Percentiles rank a stretch among this genome's conserved stretches.
phyloP scores from a whole-genome alignment of 2,888 invertebrate species.

The Hypolimnas misippus region DNA sequence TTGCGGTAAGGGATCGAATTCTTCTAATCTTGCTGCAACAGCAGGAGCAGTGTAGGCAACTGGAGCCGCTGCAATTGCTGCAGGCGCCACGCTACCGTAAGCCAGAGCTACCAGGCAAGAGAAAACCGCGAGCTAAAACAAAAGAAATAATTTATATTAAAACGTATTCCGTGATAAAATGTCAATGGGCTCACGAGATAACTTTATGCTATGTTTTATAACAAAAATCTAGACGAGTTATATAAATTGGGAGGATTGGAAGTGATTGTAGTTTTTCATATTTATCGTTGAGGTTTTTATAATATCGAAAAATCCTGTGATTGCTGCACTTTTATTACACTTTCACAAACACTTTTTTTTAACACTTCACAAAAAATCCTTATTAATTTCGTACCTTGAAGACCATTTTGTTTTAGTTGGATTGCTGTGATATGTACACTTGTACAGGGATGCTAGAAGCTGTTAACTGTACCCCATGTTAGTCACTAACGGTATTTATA shows the following conservation, averaged over 20 bases:
- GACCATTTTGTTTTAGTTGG: conserved; percentile 66
- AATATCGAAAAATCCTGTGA: conserved; percentile 39
- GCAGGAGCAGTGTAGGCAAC: conserved; percentile 57
- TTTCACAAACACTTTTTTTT: conserved; percentile 46
- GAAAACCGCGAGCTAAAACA: conserved; percentile 72
- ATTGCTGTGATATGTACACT: conserved; percentile 67
- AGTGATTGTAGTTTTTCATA: too few species aligned
- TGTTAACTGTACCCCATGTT: conserved; percentile 73
- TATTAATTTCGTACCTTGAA: conserved; percentile 71
- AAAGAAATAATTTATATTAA: conserved; percentile 40
- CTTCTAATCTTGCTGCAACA: conserved; percentile 65
- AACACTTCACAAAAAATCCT: conserved; percentile 57
- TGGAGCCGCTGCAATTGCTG: conserved; percentile 58
- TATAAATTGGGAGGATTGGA: too few species aligned
- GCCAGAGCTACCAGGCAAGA: conserved; percentile 68
- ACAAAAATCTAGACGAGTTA: too few species aligned
- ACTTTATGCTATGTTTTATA: too few species aligned
- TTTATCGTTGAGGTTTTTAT: too few species aligned
- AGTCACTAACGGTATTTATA: conserved; percentile 72
- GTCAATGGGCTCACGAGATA: too few species aligned
- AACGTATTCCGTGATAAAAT: too few species aligned
- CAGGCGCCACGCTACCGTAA: conserved; percentile 66
- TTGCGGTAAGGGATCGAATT: conserved; percentile 83
- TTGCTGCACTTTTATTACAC: conserved; percentile 38
- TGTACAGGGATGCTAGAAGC: conserved; percentile 70